phyloP scores from a whole-genome alignment of 23 tunicate species.

The Phallusia fumigata region DNA sequence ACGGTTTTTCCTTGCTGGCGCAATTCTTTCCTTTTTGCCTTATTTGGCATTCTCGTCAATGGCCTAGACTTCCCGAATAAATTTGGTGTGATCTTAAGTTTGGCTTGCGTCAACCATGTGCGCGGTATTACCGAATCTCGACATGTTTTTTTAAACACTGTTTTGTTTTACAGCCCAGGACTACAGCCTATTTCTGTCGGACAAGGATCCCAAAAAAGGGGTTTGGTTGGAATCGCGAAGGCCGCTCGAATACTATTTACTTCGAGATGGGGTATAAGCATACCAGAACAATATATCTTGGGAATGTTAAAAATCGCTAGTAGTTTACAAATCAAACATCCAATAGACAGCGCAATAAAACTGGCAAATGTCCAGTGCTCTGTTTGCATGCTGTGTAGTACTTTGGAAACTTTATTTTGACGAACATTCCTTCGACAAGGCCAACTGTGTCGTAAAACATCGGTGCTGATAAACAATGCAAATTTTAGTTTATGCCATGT shows the following conservation, averaged over 20 bases:
- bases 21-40: neutral
- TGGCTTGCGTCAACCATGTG: neutral
- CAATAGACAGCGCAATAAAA: too few species aligned
- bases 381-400: too few species aligned
- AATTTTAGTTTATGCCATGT: too few species aligned
- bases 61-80: neutral
- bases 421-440: too few species aligned
- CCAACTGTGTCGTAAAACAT: too few species aligned
- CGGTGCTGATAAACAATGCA: too few species aligned
- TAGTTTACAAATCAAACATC: too few species aligned
- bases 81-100: neutral
- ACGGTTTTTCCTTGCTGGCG: neutral
- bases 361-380: too few species aligned
- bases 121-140: neutral
- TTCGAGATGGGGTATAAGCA: slow-evolving; percentile 71
- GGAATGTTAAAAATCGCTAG: too few species aligned
- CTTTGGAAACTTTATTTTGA: too few species aligned
- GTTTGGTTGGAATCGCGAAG: slow-evolving; percentile 92
- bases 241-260: slow-evolving; percentile 83
- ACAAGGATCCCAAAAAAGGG: slow-evolving; percentile 92
- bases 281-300: too few species aligned
- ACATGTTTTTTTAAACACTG: neutral
- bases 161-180: slow-evolving; percentile 73
- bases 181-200: slow-evolving; percentile 80
- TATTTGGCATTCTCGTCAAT: neutral